Evolutionary conservation across 2,113 vertebrate genomes (phyloP).

Genomic region (Oenanthe melanoleuca): DNA sequence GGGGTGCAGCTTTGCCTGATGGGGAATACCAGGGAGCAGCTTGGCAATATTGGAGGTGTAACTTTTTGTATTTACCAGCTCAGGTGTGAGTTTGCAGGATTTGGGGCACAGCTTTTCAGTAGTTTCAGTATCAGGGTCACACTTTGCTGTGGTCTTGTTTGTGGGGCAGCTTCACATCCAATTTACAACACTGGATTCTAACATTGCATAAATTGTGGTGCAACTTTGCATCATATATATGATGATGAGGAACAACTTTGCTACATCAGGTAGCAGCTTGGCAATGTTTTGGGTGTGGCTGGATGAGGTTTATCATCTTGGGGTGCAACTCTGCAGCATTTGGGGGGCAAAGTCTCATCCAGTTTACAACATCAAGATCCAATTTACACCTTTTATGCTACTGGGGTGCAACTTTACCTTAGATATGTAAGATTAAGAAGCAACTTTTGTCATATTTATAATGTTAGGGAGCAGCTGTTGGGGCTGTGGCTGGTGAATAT

Average conservation of each 20-base stretch:
- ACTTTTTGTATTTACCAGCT: background rate
- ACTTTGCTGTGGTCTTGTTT: fast-evolving
- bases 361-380: background rate
- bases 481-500: background rate
- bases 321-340: background rate
- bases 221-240: background rate
- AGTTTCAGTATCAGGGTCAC: background rate
- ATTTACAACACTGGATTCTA: background rate
- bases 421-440: background rate
- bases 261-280: too few relatives aligned
- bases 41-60: background rate
- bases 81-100: fast-evolving
- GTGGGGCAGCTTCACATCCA: fast-evolving
- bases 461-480: background rate
- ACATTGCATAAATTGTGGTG: fast-evolving
- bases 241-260: background rate
- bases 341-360: background rate
- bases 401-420: background rate
- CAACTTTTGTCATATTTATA: background rate
- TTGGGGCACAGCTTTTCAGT: background rate
- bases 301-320: background rate
- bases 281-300: background rate
- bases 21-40: background rate
- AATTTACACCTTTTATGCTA: fast-evolving
- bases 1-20: background rate